phyloP scores from a whole-genome alignment of 2,797 vertebrate species.

The Arremon aurantiirostris region DNA sequence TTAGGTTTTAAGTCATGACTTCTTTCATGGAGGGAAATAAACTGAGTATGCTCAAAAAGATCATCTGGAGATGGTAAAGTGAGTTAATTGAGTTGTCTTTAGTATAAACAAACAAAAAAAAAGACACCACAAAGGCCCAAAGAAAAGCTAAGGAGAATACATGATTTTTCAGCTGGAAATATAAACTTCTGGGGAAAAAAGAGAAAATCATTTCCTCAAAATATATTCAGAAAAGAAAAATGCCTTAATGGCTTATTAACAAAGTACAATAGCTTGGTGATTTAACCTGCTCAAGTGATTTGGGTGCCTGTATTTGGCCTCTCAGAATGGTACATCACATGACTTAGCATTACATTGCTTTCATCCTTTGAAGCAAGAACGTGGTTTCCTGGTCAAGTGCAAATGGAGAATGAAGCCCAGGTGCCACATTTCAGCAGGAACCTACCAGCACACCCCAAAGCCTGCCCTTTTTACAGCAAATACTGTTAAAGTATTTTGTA shows the following conservation, averaged over 20 bases:
- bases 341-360: neutral
- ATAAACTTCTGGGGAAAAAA: neutral
- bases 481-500: neutral
- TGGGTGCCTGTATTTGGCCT: neutral
- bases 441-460: neutral
- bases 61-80: neutral
- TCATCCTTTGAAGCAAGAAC: neutral
- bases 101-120: neutral
- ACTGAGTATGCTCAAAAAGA: neutral
- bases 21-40: neutral
- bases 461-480: neutral
- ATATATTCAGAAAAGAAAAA: neutral
- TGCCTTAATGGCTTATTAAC: neutral
- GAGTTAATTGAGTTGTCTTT: neutral
- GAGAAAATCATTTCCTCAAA: neutral
- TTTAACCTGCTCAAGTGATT: neutral
- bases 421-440: neutral
- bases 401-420: neutral
- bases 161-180: neutral
- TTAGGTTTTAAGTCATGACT: neutral
- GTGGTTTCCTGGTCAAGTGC: accelerated
- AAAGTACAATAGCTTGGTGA: neutral
- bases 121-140: neutral
- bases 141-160: neutral
- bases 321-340: neutral